A percentile compares a stretch with the other conserved stretches of the same genome.
Conservation (phyloP, 2,113 vertebrate species). For the Odontesthes bonariensis region DNA sequence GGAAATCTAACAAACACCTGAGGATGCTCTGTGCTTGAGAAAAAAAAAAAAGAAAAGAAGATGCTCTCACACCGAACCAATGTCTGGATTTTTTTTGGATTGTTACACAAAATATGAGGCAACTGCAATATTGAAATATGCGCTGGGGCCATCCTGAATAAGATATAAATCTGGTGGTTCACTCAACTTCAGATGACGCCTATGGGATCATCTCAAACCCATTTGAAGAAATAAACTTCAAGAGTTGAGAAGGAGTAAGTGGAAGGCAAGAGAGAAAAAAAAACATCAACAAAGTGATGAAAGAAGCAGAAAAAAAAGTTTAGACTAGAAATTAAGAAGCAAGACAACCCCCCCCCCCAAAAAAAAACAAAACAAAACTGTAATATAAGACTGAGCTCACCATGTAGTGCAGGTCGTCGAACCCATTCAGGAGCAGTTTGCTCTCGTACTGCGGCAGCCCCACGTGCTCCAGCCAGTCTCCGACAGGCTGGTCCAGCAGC, state of each 20-base stretch:
- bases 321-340: not conserved
- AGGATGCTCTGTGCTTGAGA: not conserved
- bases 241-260: not conserved
- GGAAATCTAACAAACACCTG: not conserved
- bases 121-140: not conserved
- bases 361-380: no score
- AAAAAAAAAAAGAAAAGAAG: not conserved
- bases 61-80: not conserved
- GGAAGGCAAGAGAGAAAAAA: not conserved
- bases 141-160: not conserved
- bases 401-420: constrained; percentile 97
- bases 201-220: constrained; percentile 32
- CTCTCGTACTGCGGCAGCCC: constrained; percentile 98
- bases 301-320: not conserved
- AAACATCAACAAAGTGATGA: not conserved
- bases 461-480: constrained; percentile 95
- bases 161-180: not conserved
- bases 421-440: constrained; percentile 96
- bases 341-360: no score
- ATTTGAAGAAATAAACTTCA: constrained; percentile 31
- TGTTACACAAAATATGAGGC: not conserved
- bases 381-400: constrained; percentile 75
- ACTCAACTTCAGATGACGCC: constrained; percentile 18
- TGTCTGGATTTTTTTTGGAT: not conserved
- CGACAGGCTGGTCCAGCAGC: constrained; percentile 93